phyloP scores from a whole-genome alignment of 1,140 invertebrate species.

The Drosophila kanapiae region DNA sequence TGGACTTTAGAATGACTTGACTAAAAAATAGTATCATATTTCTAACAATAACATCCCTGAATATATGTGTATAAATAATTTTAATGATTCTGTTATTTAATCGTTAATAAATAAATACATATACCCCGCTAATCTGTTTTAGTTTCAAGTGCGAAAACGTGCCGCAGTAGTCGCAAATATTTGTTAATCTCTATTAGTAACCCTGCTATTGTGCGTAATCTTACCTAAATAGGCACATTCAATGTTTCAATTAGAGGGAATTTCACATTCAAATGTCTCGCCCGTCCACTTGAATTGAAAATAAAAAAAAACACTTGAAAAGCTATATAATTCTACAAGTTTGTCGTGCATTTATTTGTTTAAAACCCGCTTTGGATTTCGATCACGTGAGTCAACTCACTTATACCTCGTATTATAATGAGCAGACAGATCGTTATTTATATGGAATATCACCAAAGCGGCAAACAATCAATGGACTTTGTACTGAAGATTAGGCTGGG shows the following conservation, averaged over 20 bases:
- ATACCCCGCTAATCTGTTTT: neutral
- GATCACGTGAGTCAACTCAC: slow-evolving; percentile 44
- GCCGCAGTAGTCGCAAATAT: slow-evolving; percentile 18
- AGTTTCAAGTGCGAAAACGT: slow-evolving; percentile 29
- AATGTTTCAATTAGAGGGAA: slow-evolving; percentile 30
- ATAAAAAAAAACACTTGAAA: neutral
- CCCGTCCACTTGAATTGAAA: neutral
- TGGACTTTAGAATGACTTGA: neutral
- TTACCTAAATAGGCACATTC: slow-evolving; percentile 6
- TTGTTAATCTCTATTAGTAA: slow-evolving; percentile 24
- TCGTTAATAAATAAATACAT: neutral
- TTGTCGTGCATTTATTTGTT: slow-evolving; percentile 37
- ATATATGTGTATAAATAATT: neutral
- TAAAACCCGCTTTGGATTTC: slow-evolving; percentile 45
- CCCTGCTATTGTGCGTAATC: slow-evolving; percentile 11
- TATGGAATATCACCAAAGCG: slow-evolving; percentile 28
- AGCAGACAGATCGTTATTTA: slow-evolving; percentile 39
- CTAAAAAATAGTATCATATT: neutral
- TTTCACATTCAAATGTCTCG: neutral
- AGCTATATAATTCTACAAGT: slow-evolving; percentile 27
- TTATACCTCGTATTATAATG: slow-evolving; percentile 31
- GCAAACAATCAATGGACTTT: slow-evolving; percentile 39
- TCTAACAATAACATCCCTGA: neutral
- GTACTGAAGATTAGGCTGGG: slow-evolving; percentile 30
- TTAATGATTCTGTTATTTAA: neutral